Evolutionary conservation across 2,888 invertebrate species (phyloP), one percentile per base, ranked within the genome.

Genomic region (Cephalotes varians): DNA sequence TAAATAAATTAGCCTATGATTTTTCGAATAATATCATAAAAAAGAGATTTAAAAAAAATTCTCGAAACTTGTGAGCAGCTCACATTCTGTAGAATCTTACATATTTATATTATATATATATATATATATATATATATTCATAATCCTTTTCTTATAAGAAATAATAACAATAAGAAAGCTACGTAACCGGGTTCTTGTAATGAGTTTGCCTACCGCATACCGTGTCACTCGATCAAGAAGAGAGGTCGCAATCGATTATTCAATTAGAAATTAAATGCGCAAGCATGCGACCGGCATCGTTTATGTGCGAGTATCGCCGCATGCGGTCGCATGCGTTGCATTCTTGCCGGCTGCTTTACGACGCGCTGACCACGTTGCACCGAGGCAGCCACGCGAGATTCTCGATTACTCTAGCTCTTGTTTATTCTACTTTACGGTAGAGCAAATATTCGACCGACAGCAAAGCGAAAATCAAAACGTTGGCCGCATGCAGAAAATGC

Each of bases 231-330:
- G 80, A 77, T 85, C 76, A 82, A 58, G 85, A 83, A 62, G 62
- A 84, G 84, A 88, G 87, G 86, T 86, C 86, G 34, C 84, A 51
- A 85, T 87, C 81, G 84, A 81, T 83, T 85, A 84, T 88, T 88
- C 87, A 87, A 84, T 88, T 88, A 86, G 85, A 85, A 82, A 83
- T 80, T 72, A 85, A 85, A 87, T 83, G 67, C 31, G 76, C 56
- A 51, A 65, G 71, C 56, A 56, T 69, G 76, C 21, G 69, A 73
- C 31, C 18, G 10, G 69, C 56, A 56, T 80, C 21, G 58, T 21
- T n/a, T 72, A 69, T 18, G 10, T 21, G 44, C 56, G 40, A 25
- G n/a, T 51, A 37, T 60, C 34, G 51, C 44, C 47, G 18, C 25
- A 72, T 79, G 21, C 44, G 31, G 15, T 58, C 47, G 40, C 72